phyloP scores from a whole-genome alignment of 2,113 vertebrate genomes.

The Pterocles orientalis region DNA sequence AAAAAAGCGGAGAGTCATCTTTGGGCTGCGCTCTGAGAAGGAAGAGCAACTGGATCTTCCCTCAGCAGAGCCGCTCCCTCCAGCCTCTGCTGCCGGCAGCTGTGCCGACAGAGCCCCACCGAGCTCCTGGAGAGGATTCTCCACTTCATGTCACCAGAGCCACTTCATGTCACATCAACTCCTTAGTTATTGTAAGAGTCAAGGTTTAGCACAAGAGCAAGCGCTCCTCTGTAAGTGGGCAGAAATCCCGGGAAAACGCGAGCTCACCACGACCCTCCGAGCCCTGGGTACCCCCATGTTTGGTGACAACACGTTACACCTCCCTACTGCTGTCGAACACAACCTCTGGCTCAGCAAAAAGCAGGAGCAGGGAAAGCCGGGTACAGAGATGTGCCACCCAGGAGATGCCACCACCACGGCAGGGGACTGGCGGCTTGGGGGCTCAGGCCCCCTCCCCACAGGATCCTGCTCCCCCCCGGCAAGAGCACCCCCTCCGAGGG shows the following conservation, averaged over 20 bases:
- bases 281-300: accelerated
- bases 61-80: not conserved
- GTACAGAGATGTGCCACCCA: not conserved
- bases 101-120: accelerated
- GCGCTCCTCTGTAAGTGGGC: not conserved
- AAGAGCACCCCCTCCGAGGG: not conserved
- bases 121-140: not conserved
- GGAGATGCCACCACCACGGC: too few species aligned
- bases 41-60: not conserved
- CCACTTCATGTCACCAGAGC: accelerated
- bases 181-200: accelerated
- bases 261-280: accelerated
- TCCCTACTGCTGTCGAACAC: not conserved
- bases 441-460: accelerated
- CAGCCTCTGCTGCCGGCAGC: not conserved
- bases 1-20: not conserved
- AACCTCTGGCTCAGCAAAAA: not conserved
- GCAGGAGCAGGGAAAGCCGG: not conserved
- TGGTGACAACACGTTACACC: not conserved
- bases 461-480: not conserved
- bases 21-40: accelerated
- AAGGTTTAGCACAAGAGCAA: accelerated
- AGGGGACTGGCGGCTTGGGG: not conserved
- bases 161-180: accelerated
- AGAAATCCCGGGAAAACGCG: not conserved